Evolutionary conservation across 2,113 vertebrate species (phyloP), one percentile per base, ranked within the genome.

Genomic region (Scalopus aquaticus): DNA sequence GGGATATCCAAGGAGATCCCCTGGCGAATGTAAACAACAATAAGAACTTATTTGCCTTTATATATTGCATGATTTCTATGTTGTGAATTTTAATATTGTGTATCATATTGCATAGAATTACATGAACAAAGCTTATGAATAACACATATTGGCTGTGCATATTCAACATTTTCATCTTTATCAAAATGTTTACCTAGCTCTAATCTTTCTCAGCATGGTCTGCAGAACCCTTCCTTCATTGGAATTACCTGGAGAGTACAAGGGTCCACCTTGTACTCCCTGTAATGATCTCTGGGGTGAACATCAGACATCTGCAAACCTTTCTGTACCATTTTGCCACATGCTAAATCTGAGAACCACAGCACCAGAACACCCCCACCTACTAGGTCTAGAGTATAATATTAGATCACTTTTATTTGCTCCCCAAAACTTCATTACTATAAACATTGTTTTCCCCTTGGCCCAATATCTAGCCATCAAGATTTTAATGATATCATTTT

Each of bases 61-160:
- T 3, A 22, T 4, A 17, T 51, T 44, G 9, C 4, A 44, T 32
- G 35, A 32, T 46, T 73, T 85, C 64, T 58, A n/a, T 46, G 37
- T 85, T 51, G 56, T 74, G 2, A 70, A 60, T 70, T 90, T 92
- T 42, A 64, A 74, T 51, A 44, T 72, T 26, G 30, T 70, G 17
- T 30, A 12, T 58, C 15, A 20, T 74, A 58, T 22, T 35, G 0
- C 30, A 88, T 44, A 58, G 37, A 12, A 62, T 64, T 39, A 49
- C 17, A 32, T 13, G 39, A 74, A 78, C 58, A 74, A 88, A 78
- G 73, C 7, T 54, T 64, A 19, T 24, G 67, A 86, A 88, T 28
- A 58, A 46, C 30, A 51, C 5, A 39, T 32, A 26, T 11, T 49
- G 64, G 22, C 19, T 44, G 8, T 39, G 8, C 12, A 51, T 11